phyloP scores from a whole-genome alignment of 2,797 vertebrate genomes.

The Mormyrops boulengeri region DNA sequence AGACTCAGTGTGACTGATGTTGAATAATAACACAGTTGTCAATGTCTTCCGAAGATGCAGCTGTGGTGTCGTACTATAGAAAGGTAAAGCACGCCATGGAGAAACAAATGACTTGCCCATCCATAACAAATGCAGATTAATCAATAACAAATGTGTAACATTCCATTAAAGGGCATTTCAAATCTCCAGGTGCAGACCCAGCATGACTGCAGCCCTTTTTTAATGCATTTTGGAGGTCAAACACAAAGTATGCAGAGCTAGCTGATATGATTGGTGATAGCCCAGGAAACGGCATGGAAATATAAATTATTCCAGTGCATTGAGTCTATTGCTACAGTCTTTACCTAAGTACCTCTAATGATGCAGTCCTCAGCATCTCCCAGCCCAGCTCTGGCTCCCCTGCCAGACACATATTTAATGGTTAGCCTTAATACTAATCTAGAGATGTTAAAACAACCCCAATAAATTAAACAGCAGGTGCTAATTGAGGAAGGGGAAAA shows the following conservation, averaged over 20 bases:
- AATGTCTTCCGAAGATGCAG: constrained; percentile 36
- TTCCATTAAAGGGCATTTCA: constrained; percentile 27
- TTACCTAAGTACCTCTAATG: constrained; percentile 12
- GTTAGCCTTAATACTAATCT: constrained; percentile 54
- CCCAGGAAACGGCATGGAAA: background rate
- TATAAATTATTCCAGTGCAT: constrained; percentile 3
- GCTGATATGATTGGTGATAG: background rate
- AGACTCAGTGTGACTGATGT: constrained; percentile 41
- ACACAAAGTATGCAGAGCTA: background rate
- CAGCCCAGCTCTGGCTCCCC: constrained; percentile 3
- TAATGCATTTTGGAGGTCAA: constrained; percentile 10
- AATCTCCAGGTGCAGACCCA: background rate
- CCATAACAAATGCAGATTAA: constrained; percentile 34
- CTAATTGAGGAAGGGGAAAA: constrained; percentile 59
- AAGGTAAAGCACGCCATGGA: constrained; percentile 12
- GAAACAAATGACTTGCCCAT: constrained; percentile 41
- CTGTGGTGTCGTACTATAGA: constrained; percentile 27
- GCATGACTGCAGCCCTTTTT: background rate
- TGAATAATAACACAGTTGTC: constrained; percentile 47
- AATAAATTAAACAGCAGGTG: constrained; percentile 64
- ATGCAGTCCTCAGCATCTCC: background rate
- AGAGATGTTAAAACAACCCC: constrained; percentile 56
- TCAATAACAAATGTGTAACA: constrained; percentile 35
- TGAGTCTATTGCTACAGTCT: constrained; percentile 6
- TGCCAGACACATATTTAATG: constrained; percentile 45